A percentile compares a stretch with the other conserved stretches of the same genome.
These are phyloP conservation scores for Pleuronectes platessa DNA, from an alignment of 2,113 vertebrate species.

Conservation along the genomic window DNA sequence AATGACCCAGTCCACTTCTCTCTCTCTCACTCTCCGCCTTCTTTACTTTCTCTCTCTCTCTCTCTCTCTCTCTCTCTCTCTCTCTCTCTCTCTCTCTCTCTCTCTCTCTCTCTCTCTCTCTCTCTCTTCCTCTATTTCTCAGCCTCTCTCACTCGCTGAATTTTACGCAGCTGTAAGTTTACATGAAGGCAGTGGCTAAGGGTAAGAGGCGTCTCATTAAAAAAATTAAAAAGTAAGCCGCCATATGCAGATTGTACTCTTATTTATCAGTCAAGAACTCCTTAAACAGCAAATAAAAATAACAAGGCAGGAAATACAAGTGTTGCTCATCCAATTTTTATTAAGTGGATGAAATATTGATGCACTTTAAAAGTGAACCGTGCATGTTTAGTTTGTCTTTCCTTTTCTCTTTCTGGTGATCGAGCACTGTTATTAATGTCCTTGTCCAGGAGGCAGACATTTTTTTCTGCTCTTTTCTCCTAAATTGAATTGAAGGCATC, in stretches of 20 bases:
- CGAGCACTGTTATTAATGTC: slow-evolving; percentile 77
- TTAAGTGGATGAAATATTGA: slow-evolving; percentile 79
- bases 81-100: slow-evolving; percentile 33
- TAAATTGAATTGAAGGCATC: slow-evolving; percentile 82
- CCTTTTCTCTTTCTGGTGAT: slow-evolving; percentile 64
- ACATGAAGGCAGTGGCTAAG: slow-evolving; percentile 45
- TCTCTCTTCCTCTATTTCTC: slow-evolving; percentile 23
- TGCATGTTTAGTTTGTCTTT: slow-evolving; percentile 74
- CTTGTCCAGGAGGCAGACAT: slow-evolving; percentile 71
- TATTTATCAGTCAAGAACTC: slow-evolving; percentile 50
- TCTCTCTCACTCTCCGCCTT: slow-evolving; percentile 48
- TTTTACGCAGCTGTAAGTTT: slow-evolving; percentile 58
- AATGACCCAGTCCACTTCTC: slow-evolving; percentile 78
- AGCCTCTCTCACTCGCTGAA: slow-evolving; percentile 36
- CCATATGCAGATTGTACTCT: slow-evolving; percentile 54
- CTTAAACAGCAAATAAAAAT: slow-evolving; percentile 72
- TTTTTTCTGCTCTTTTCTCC: slow-evolving; percentile 56
- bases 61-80: slow-evolving; percentile 49
- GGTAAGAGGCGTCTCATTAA: slow-evolving; percentile 38
- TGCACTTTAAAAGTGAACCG: slow-evolving; percentile 77
- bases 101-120: slow-evolving; percentile 32
- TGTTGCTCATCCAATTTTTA: slow-evolving; percentile 79
- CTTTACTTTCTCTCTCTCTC: slow-evolving; percentile 55
- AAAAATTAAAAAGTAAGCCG: slow-evolving; percentile 9
- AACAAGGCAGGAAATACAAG: slow-evolving; percentile 68